Conservation (phyloP, 1,140 invertebrate genomes). For the Colletes gigas region DNA sequence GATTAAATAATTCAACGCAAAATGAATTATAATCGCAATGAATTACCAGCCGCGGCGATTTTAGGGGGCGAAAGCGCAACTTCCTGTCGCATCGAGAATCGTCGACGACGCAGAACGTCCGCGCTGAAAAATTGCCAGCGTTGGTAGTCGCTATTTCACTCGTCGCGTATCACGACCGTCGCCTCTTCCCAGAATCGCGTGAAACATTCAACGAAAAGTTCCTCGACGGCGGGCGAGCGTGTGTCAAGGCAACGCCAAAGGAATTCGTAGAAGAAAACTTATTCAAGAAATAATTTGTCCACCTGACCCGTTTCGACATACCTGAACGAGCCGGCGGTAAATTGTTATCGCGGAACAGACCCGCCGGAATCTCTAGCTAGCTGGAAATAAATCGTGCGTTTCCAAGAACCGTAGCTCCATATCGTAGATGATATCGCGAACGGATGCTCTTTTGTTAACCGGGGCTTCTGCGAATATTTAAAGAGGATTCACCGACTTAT, state of each 20-base stretch:
- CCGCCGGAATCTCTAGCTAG: conserved; percentile 23
- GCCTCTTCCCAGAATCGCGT: conserved; percentile 11
- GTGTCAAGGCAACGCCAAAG: not conserved
- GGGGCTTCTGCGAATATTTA: not conserved
- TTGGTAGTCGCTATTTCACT: conserved; percentile 28
- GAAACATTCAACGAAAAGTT: conserved; percentile 38
- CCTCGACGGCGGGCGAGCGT: no score
- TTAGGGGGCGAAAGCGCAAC: not conserved
- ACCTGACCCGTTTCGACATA: conserved; percentile 39
- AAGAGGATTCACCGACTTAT: not conserved
- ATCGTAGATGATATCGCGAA: conserved; percentile 46
- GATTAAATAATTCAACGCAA: no score
- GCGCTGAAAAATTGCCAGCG: conserved; percentile 36
- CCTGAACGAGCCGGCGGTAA: conserved; percentile 9
- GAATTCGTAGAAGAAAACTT: not conserved
- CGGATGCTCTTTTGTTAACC: conserved; percentile 25
- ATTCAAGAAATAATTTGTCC: conserved; percentile 53
- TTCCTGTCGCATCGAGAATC: conserved; percentile 11
- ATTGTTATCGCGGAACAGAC: conserved; percentile 55
- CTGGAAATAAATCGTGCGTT: conserved; percentile 41
- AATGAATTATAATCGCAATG: no score
- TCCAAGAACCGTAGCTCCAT: conserved; percentile 30
- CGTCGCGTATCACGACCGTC: conserved; percentile 25
- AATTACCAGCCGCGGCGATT: no score
- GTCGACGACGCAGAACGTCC: not conserved